Evolutionary conservation across 2,797 vertebrate genomes (phyloP).

Genomic region (Sebastolobus altivelis): DNA sequence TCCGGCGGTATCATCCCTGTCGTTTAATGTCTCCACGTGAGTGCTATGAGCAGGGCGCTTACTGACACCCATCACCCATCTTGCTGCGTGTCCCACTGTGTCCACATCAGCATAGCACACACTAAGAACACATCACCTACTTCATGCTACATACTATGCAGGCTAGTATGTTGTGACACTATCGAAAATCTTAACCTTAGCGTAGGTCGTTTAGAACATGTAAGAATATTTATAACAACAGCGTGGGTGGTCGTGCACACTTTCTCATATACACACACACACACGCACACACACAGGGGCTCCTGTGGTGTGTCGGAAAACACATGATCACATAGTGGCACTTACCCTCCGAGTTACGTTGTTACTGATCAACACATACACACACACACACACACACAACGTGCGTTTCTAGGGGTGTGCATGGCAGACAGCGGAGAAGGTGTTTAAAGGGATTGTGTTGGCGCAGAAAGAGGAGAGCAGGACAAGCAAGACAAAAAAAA

Average conservation of each 20-base stretch:
- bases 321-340: slow-evolving; percentile 71
- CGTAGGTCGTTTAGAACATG: slow-evolving; percentile 69
- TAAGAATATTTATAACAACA: slow-evolving; percentile 58
- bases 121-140: slow-evolving; percentile 47
- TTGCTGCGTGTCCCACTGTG: slow-evolving; percentile 39
- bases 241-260: slow-evolving; percentile 50
- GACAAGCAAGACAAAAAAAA: not conserved
- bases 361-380: slow-evolving; percentile 52
- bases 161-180: slow-evolving; percentile 73
- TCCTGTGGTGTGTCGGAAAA: slow-evolving; percentile 53
- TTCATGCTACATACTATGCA: slow-evolving; percentile 74
- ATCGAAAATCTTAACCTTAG: slow-evolving; percentile 59
- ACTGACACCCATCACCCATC: slow-evolving; percentile 25
- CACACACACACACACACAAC: slow-evolving; percentile 20
- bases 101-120: slow-evolving; percentile 55
- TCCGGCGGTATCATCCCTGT: slow-evolving; percentile 70
- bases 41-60: slow-evolving; percentile 66
- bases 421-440: slow-evolving; percentile 58
- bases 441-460: slow-evolving; percentile 75
- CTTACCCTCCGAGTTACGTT: slow-evolving; percentile 67
- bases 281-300: slow-evolving; percentile 36
- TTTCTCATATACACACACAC: slow-evolving; percentile 18
- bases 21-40: slow-evolving; percentile 44
- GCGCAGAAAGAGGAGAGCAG: slow-evolving; percentile 22
- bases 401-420: slow-evolving; percentile 32